Base-by-base conservation (phyloP, 2,797 vertebrate species). In the Chlorospingus flavigularis region DNA sequence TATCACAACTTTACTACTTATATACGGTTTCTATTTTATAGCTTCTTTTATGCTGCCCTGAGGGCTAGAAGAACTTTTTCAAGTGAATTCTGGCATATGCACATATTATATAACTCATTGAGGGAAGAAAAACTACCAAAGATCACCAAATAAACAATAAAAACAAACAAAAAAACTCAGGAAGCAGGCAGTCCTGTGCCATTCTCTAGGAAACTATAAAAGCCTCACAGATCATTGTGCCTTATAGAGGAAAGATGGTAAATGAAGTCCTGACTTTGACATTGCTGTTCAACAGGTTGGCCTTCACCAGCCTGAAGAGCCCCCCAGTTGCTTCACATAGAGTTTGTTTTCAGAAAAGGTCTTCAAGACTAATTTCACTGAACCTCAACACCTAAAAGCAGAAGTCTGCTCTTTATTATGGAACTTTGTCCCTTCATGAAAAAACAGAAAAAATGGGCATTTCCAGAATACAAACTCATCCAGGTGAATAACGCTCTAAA, bases 1-100 rank as follows among this genome's bases (percentile, higher is more conserved):
- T 90, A 94, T 92, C 73, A 47, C 58, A 61, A 14, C 57, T 91
- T 94, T 86, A 88, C 19, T 86, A 54, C 33, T 84, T 87, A 72
- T 84, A 60, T 63, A 61, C 70, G 50, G 20, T 68, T 92, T 31
- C 25, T 84, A 30, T 81, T 92, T 93, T 88, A 88, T 35, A 58
- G 26, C 6, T 73, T 90, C 45, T 83, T 91, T 91, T 78, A 86
- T 83, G 23, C 11, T 71, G 17, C 61, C 54, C 63, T 42, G 37
- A 90, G 55, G 79, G n/a, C 35, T 88, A 86, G 42, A 91, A 85
- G 83, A 77, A 28, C 3, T n/a, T 70, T 70, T 89, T 85, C 39
- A 61, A 74, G 67, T 51, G 6, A 80, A 47, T 72, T 91, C 60
- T 90, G 35, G 51, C 19, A 53, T 72, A 78, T 88, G 88, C 47